Conservation (phyloP, 2,797 vertebrate species). For the Coranthus polyacanthus region DNA sequence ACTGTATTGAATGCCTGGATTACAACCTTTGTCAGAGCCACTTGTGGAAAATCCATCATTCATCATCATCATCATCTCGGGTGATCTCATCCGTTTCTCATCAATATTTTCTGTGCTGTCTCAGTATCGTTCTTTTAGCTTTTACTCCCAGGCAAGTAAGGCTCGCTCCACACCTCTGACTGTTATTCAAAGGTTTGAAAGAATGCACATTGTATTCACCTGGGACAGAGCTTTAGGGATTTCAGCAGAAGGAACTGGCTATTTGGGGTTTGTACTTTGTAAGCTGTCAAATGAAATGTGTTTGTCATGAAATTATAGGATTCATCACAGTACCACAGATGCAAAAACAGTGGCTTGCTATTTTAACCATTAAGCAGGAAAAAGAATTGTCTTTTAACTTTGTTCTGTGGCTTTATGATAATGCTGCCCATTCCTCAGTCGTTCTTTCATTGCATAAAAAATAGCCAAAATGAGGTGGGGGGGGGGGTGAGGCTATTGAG, state of each 20-base stretch:
- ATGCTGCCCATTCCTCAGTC: background rate
- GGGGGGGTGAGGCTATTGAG: background rate
- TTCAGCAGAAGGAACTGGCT: constrained; percentile 11
- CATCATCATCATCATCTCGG: constrained; percentile 18
- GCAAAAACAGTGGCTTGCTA: constrained; percentile 3
- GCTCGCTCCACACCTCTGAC: constrained; percentile 8
- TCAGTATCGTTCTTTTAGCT: constrained; percentile 24
- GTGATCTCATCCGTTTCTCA: background rate
- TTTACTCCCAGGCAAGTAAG: constrained; percentile 8
- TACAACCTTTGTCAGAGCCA: constrained; percentile 38
- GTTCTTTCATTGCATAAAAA: constrained; percentile 10
- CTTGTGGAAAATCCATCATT: constrained; percentile 35
- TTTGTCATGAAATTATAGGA: constrained; percentile 5
- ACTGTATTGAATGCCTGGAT: constrained; percentile 21
- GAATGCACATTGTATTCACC: constrained; percentile 19
- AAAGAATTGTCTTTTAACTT: constrained; percentile 18
- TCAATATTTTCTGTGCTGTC: constrained; percentile 12
- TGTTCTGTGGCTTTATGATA: background rate
- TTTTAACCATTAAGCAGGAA: constrained; percentile 15
- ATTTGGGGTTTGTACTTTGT: constrained; percentile 7
- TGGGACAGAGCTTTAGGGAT: constrained; percentile 24
- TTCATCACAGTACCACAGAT: constrained; percentile 1
- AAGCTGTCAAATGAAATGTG: constrained; percentile 21
- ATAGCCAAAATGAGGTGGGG: too few relatives aligned
- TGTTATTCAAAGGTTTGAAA: constrained; percentile 23